Conservation (phyloP, 2,797 vertebrate genomes). For the Microctenopoma steveboyesi region DNA sequence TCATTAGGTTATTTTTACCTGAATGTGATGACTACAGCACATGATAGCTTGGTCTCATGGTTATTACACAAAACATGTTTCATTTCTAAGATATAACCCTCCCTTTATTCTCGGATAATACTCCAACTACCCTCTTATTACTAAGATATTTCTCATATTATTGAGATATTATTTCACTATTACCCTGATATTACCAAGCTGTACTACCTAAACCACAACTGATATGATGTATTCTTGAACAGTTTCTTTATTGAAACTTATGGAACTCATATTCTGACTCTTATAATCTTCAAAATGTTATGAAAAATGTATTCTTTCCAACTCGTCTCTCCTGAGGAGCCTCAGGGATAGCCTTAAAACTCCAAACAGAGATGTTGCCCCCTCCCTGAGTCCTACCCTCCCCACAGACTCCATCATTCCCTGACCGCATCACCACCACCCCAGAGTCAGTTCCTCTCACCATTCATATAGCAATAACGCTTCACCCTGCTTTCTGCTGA, state of each 20-base stretch:
- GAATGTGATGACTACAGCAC: no score
- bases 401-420: conserved; percentile 25
- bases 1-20: background rate
- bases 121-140: no score
- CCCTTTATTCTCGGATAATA: no score
- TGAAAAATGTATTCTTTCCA: conserved; percentile 16
- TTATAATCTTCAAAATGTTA: conserved; percentile 16
- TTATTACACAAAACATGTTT: no score
- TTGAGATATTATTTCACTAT: no score
- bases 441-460: conserved; percentile 18
- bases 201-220: no score
- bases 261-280: background rate
- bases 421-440: conserved; percentile 39
- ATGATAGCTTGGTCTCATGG: no score
- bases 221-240: no score
- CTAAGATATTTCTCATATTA: no score
- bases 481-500: conserved; percentile 39
- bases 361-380: conserved; percentile 5
- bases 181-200: no score
- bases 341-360: conserved; percentile 22
- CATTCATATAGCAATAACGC: conserved; percentile 26
- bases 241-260: background rate
- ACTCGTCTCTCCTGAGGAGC: conserved; percentile 15
- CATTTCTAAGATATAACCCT: no score
- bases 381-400: conserved; percentile 7